These are phyloP conservation scores for Sarcophaga rosellei DNA, from an alignment of 2,888 invertebrate genomes.

Conservation along the genomic window DNA sequence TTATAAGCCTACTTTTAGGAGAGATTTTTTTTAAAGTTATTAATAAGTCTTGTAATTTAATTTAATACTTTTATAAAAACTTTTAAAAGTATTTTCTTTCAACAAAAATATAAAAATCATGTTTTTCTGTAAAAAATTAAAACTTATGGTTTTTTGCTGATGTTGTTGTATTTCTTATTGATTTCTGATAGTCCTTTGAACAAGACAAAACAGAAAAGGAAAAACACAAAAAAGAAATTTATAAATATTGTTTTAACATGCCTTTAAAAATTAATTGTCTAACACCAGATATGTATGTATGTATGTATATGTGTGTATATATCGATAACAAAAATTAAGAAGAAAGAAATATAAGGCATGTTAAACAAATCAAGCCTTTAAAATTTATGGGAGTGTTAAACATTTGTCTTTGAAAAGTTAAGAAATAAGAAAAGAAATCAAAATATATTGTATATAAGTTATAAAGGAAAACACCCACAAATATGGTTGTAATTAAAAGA, in stretches of 20 bases:
- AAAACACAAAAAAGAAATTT: conserved; percentile 35
- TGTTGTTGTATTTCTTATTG: background rate
- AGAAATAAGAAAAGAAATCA: conserved; percentile 49
- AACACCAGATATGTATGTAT: conserved; percentile 75
- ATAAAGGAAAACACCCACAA: conserved; percentile 56
- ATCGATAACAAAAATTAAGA: conserved; percentile 22
- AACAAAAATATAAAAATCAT: background rate
- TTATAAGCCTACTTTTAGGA: no score
- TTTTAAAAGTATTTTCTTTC: background rate
- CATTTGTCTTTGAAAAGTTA: conserved; percentile 60
- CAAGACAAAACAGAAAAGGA: conserved; percentile 32
- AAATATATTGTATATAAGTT: conserved; percentile 32
- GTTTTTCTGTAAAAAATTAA: no score
- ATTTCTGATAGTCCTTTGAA: background rate
- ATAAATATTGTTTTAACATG: conserved; percentile 73
- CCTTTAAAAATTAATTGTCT: conserved; percentile 80
- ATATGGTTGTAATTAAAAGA: conserved; percentile 41
- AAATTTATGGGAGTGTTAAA: conserved; percentile 70
- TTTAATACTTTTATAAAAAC: no score
- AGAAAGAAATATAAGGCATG: conserved; percentile 30
- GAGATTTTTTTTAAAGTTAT: no score
- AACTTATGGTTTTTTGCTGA: background rate
- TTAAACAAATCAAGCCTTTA: conserved; percentile 53
- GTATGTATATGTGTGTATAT: conserved; percentile 61
- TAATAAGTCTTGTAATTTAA: no score